Percentiles rank a stretch among this genome's conserved stretches.
These are phyloP conservation scores for Trachemys scripta DNA, from an alignment of 2,113 vertebrate species.

Conservation along the genomic window DNA sequence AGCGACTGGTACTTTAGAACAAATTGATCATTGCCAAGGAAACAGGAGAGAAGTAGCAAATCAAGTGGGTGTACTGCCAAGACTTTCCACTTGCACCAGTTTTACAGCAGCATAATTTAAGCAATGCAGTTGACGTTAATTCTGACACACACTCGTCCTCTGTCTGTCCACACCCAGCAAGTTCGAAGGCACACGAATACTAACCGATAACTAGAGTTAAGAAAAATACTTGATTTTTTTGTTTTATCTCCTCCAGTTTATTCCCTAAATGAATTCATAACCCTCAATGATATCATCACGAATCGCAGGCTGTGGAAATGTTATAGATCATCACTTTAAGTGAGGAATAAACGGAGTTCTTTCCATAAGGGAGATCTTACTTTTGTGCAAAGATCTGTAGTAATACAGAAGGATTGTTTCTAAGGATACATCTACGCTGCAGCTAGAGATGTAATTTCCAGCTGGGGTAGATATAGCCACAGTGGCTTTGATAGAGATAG, in stretches of 20 bases:
- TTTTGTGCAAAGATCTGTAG: not conserved
- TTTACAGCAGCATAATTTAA: not conserved
- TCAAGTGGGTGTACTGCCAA: not conserved
- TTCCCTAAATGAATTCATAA: fast-evolving
- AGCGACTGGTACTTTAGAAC: not conserved
- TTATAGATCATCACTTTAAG: fast-evolving
- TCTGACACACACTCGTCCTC: not conserved
- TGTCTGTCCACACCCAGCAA: not conserved
- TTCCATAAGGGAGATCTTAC: not conserved
- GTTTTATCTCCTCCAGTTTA: not conserved
- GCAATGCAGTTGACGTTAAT: not conserved
- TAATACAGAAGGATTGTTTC: fast-evolving
- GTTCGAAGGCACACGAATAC: fast-evolving
- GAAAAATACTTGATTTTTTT: too few species aligned
- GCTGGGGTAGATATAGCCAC: not conserved
- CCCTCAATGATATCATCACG: not conserved
- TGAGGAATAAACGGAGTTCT: fast-evolving
- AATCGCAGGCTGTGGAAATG: fast-evolving
- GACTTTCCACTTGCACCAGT: not conserved
- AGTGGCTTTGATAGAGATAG: not conserved
- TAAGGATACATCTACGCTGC: not conserved
- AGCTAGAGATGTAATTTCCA: not conserved
- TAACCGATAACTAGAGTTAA: not conserved
- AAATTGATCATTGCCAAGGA: not conserved
- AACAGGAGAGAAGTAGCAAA: not conserved